phyloP scores from a whole-genome alignment of 2,888 invertebrate species.

The Agrilus cyanescens region DNA sequence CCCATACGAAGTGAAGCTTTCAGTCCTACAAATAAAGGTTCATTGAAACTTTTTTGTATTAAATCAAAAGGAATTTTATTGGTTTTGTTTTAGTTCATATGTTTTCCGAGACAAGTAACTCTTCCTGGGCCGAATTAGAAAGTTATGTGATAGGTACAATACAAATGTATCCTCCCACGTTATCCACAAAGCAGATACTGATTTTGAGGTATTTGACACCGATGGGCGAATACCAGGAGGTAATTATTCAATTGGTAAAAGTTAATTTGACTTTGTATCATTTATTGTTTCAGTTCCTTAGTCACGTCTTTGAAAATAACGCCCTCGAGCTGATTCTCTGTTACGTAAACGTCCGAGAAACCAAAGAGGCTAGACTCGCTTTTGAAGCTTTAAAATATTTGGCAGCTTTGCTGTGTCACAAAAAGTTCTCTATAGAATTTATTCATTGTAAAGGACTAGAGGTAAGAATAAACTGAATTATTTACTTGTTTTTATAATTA shows the following conservation, averaged over 20 bases:
- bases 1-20: conserved; percentile 2
- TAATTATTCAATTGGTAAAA: conserved; percentile 21
- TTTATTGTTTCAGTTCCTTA: conserved; percentile 55
- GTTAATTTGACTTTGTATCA: background rate
- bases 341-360: conserved; percentile 80
- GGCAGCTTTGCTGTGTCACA: conserved; percentile 89
- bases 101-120: conserved; percentile 58
- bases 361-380: conserved; percentile 81
- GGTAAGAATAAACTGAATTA: conserved; percentile 38
- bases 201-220: conserved; percentile 91
- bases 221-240: conserved; percentile 96
- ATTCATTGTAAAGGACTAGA: conserved; percentile 78
- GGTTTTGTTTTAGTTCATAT: conserved; percentile 4
- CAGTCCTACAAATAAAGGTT: background rate
- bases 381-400: conserved; percentile 95
- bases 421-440: conserved; percentile 96
- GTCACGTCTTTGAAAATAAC: conserved; percentile 86
- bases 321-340: conserved; percentile 82
- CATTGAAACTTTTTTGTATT: background rate
- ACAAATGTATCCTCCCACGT: conserved; percentile 79
- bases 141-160: conserved; percentile 81
- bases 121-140: conserved; percentile 86
- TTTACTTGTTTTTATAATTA: conserved; percentile 2
- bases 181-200: conserved; percentile 82
- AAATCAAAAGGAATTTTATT: too few species aligned